These are phyloP conservation scores for Aramus guarauna DNA, from an alignment of 2,113 vertebrate species.

Conservation along the genomic window DNA sequence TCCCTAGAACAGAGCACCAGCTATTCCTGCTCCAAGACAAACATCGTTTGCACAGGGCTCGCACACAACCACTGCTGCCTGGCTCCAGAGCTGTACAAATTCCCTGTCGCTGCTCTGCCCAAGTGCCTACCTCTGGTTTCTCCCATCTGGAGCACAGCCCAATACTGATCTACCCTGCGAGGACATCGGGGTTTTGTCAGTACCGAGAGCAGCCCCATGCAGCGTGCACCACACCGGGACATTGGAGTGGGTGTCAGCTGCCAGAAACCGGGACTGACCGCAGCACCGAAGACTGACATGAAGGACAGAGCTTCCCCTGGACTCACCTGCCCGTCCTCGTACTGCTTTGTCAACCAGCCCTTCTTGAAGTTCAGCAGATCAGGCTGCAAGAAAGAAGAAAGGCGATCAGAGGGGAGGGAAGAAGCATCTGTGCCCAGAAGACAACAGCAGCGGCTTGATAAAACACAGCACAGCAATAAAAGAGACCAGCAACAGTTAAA, in stretches of 20 bases:
- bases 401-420: neutral
- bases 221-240: rapidly evolving
- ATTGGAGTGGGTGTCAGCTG: neutral
- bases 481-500: neutral
- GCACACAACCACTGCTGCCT: neutral
- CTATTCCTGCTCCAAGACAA: neutral
- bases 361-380: constrained; percentile 98
- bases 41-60: neutral
- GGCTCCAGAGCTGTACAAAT: neutral
- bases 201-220: rapidly evolving
- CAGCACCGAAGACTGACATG: rapidly evolving
- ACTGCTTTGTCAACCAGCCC: constrained; percentile 98
- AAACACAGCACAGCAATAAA: neutral
- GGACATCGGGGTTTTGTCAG: neutral
- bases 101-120: neutral
- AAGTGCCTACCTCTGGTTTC: neutral
- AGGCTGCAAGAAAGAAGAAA: constrained; percentile 74
- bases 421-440: rapidly evolving
- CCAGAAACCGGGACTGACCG: neutral
- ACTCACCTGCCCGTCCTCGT: constrained; percentile 92
- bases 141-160: neutral
- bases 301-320: neutral
- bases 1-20: neutral
- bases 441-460: neutral
- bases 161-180: neutral